phyloP scores from a whole-genome alignment of 37 sponge, comb jelly and placozoan genomes.

The Spongilla lacustris region DNA sequence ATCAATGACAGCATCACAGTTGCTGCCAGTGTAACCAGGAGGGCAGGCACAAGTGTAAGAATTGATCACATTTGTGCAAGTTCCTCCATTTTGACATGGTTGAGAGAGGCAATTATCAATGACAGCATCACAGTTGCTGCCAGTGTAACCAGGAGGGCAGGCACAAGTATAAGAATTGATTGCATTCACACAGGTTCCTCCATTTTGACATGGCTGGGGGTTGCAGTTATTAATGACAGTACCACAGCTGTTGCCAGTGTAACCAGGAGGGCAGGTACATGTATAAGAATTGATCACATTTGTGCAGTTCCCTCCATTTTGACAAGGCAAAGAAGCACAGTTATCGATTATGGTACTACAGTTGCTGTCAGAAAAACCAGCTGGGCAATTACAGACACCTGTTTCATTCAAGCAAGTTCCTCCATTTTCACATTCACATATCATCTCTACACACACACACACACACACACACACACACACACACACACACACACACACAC shows the following conservation, averaged over 20 bases:
- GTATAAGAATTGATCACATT: slow-evolving; percentile 25
- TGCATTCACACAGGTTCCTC: slow-evolving; percentile 52
- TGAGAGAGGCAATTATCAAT: slow-evolving; percentile 26
- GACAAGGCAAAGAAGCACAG: slow-evolving; percentile 37
- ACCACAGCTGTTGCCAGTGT: slow-evolving; percentile 36
- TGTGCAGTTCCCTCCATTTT: slow-evolving; percentile 50
- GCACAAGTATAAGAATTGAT: slow-evolving; percentile 24
- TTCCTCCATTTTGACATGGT: slow-evolving; percentile 40
- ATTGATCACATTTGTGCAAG: slow-evolving; percentile 2
- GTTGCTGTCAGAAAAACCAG: slow-evolving; percentile 35
- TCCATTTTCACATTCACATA: slow-evolving; percentile 61
- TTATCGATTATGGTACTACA: slow-evolving; percentile 39
- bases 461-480: no score
- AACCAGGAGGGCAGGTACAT: slow-evolving; percentile 46
- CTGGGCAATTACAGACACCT: slow-evolving; percentile 47
- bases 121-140: not conserved
- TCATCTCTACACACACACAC: no score
- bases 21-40: slow-evolving; percentile 33
- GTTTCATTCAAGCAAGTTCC: slow-evolving; percentile 34
- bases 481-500: no score
- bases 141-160: slow-evolving; percentile 44
- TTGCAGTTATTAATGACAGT: slow-evolving; percentile 48
- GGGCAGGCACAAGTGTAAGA: slow-evolving; percentile 27
- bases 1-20: slow-evolving; percentile 36
- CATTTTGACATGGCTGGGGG: slow-evolving; percentile 64